Conservation (phyloP, 2,888 invertebrate species). For the Drosophila rubida region DNA sequence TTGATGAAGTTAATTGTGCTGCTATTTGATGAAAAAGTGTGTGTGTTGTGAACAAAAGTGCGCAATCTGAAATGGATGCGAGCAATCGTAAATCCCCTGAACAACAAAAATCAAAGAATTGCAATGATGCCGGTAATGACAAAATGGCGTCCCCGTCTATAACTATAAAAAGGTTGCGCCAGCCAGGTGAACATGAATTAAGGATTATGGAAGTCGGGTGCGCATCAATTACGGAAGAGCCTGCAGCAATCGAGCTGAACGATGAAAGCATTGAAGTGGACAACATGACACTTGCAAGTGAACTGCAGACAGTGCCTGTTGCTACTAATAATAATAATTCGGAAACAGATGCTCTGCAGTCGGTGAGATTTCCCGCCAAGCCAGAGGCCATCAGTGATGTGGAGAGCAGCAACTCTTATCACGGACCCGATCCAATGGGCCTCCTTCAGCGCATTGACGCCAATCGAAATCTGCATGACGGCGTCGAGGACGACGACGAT, state of each 20-base stretch:
- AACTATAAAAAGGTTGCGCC: background rate
- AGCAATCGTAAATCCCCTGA: background rate
- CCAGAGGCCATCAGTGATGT: constrained; percentile 48
- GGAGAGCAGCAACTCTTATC: constrained; percentile 50
- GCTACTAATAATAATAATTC: background rate
- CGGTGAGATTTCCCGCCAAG: constrained; percentile 44
- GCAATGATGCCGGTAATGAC: constrained; percentile 51
- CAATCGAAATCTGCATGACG: background rate
- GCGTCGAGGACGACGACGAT: constrained; percentile 17
- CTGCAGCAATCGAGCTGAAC: constrained; percentile 38
- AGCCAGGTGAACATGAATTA: constrained; percentile 44
- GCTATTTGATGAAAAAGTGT: background rate
- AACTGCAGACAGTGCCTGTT: constrained; percentile 13
- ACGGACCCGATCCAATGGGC: constrained; percentile 74
- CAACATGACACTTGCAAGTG: constrained; percentile 13
- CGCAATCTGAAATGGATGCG: constrained; percentile 22
- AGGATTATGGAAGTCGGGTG: constrained; percentile 70
- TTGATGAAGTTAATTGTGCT: background rate
- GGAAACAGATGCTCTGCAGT: constrained; percentile 12
- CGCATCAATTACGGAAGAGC: constrained; percentile 1
- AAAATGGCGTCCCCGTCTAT: constrained; percentile 66
- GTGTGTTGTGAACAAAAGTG: background rate
- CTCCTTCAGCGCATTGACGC: constrained; percentile 63
- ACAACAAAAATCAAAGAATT: background rate
- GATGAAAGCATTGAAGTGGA: constrained; percentile 49